These are phyloP conservation scores for Galaxea fascicularis DNA, from an alignment of 92 coral and sea anemone species.

Conservation along the genomic window DNA sequence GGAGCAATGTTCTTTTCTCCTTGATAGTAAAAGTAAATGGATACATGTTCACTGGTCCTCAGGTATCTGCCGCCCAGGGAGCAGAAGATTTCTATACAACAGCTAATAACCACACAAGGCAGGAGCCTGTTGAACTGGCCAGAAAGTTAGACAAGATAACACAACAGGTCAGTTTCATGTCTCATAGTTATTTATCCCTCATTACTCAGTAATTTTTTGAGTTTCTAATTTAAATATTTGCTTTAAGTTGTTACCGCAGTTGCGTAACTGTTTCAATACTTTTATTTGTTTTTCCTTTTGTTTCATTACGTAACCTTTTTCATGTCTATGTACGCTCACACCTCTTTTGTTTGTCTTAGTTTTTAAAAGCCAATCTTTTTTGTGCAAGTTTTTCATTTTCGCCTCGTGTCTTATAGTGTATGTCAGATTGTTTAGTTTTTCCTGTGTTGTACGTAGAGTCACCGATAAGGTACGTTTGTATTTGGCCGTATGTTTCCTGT, in stretches of 20 bases:
- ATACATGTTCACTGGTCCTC: background rate
- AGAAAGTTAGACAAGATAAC: slow-evolving; percentile 82
- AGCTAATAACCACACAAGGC: slow-evolving; percentile 78
- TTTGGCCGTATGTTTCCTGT: no score
- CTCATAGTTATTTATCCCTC: background rate
- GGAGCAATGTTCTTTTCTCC: background rate
- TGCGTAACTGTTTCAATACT: no score
- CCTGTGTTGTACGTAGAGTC: no score
- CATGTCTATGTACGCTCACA: no score
- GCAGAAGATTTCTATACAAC: slow-evolving; percentile 90
- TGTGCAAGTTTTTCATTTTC: no score
- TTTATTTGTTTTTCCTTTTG: no score
- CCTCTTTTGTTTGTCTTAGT: no score
- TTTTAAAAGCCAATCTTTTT: no score
- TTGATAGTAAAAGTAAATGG: background rate
- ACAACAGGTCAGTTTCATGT: slow-evolving; percentile 68
- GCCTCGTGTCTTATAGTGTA: no score
- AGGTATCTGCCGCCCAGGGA: slow-evolving; percentile 94
- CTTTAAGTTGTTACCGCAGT: background rate
- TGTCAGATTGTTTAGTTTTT: no score
- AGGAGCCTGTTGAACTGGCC: slow-evolving; percentile 82
- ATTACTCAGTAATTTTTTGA: background rate
- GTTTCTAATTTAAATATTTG: background rate
- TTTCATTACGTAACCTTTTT: no score
- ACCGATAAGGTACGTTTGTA: no score